Evolutionary conservation across 23 tunicate genomes (phyloP).

Genomic region (Phallusia fumigata): DNA sequence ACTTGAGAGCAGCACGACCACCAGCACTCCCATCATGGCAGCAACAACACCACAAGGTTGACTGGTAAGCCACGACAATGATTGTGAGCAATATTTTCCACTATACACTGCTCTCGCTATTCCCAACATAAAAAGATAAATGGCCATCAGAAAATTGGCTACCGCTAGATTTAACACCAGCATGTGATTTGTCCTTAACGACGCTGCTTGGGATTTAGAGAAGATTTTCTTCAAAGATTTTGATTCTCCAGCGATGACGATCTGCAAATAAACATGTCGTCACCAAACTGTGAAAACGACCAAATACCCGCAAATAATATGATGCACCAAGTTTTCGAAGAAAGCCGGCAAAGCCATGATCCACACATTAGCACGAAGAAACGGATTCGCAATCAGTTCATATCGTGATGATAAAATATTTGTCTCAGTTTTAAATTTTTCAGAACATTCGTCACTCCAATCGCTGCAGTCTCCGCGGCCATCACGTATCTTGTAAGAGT

Average conservation of each 20-base stretch:
- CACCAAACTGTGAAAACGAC: too few relatives aligned
- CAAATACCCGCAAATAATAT: neutral
- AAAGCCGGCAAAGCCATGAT: conserved; percentile 54
- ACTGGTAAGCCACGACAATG: conserved; percentile 35
- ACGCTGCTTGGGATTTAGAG: neutral
- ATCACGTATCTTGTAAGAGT: neutral
- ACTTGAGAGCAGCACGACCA: conserved; percentile 56
- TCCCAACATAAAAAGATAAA: conserved; percentile 38
- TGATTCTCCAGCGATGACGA: neutral
- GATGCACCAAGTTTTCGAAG: conserved; percentile 36
- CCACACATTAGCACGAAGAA: conserved; percentile 51
- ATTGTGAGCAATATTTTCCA: conserved; percentile 35
- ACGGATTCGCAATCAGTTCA: conserved; percentile 35
- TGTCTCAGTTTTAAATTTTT: neutral
- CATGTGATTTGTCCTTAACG: conserved; percentile 29
- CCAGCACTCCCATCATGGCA: conserved; percentile 69
- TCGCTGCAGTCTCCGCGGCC: conserved; percentile 38
- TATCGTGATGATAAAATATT: conserved; percentile 44
- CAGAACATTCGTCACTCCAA: conserved; percentile 41
- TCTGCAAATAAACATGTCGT: neutral
- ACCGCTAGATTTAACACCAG: conserved; percentile 49
- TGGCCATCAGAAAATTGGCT: conserved; percentile 55
- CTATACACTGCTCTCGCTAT: conserved; percentile 23
- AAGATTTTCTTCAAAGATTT: neutral
- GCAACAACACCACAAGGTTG: conserved; percentile 10